A percentile compares a stretch with the other conserved stretches of the same genome.
Conservation (phyloP, 1,140 invertebrate species). For the Platorchestia sp. region DNA sequence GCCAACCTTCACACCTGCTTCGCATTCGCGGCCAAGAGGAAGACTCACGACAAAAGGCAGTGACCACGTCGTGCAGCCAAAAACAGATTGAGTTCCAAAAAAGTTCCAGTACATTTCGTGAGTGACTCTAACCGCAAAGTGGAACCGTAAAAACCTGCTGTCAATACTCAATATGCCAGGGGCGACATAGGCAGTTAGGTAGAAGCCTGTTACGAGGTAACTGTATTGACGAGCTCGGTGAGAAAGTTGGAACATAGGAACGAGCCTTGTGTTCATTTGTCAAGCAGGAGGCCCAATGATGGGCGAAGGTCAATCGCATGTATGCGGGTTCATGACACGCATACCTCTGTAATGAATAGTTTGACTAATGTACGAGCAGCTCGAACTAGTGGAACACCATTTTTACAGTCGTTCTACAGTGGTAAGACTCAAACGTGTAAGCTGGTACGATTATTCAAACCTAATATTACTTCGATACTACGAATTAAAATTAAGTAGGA, state of each 20-base stretch:
- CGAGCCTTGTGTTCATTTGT: not conserved
- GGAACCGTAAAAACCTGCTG: not conserved
- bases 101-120: not conserved
- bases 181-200: not conserved
- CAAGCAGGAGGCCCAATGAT: not conserved
- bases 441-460: not conserved
- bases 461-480: not conserved
- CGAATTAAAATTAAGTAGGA: not conserved
- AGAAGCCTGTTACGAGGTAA: not conserved
- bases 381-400: no score
- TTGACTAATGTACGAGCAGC: not conserved
- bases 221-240: not conserved
- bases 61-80: not conserved
- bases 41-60: not conserved
- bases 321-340: not conserved
- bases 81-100: not conserved
- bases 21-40: not conserved
- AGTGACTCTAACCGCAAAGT: not conserved
- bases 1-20: not conserved
- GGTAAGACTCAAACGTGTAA: not conserved
- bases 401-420: not conserved
- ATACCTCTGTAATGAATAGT: not conserved
- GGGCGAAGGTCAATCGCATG: not conserved
- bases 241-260: not conserved
- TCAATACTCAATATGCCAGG: no score